Base-by-base conservation (phyloP, 1,140 invertebrate genomes). In the Cydia fagiglandana region DNA sequence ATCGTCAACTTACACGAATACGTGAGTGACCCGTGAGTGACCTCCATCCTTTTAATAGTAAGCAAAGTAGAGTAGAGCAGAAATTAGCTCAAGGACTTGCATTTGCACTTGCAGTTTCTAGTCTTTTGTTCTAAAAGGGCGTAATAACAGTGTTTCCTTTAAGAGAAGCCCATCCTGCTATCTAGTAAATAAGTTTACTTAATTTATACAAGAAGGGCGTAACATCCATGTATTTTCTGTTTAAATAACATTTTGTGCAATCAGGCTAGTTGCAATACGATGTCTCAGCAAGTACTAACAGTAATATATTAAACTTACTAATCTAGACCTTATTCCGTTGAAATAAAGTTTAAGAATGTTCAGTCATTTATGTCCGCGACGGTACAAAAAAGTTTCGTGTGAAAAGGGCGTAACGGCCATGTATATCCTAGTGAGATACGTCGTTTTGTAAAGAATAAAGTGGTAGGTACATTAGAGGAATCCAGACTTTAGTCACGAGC, bases 401-500 rank as follows among this genome's bases (percentile, higher is more conserved):
- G 0, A 24, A 56, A 61, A 61, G 20, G 56, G 56, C 56, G 56
- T 61, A 61, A 61, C 20, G 0, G 20, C 53, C n/a, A 3, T 61
- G 20, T 24, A 24, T 24, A n/a, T n/a, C 5, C 2, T 17, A 56
- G 1, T n/a, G 12, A 20, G 9, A 24, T 61, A 61, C 56, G 56
- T 24, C 56, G 15, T 61, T 61, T 24, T 61, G 56, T 20, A 24
- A 47, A 15, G 13, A 10, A 17, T 9, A n/a, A 53, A 17, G n/a
- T 53, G 17, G 50, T 53, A n/a, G 15, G 56, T 24, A 61, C 56
- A 61, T 61, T 61, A 61, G 56, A 61, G 56, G 17, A 61, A 61
- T 61, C 56, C 56, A 61, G 56, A 61, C 56, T 61, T 61, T 24
- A 61, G 56, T 61, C 56, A 61, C 56, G 56, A n/a, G 56, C 2